Percentiles rank a stretch among this genome's conserved stretches.
Evolutionary conservation across 2,113 vertebrate genomes (phyloP).

Genomic region (Prionailurus viverrinus): DNA sequence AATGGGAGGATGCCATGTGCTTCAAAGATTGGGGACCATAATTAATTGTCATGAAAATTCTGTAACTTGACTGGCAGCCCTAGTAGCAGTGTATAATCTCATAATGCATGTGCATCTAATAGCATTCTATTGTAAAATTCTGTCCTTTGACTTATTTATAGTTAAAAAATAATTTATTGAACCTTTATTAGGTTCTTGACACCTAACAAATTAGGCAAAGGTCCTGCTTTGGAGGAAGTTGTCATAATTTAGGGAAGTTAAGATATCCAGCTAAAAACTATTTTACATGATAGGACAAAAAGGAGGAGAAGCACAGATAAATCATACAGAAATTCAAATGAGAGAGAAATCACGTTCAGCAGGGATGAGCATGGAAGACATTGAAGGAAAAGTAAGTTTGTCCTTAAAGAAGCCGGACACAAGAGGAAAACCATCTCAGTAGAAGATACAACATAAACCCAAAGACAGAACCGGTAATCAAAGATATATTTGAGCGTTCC

Average conservation of each 20-base stretch:
- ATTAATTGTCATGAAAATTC: conserved; percentile 23
- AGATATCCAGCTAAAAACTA: not conserved
- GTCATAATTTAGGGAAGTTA: not conserved
- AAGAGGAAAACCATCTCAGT: not conserved
- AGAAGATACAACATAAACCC: not conserved
- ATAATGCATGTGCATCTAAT: not conserved
- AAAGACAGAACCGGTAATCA: not conserved
- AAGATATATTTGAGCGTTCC: not conserved
- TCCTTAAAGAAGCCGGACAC: not conserved
- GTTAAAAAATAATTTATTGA: not conserved
- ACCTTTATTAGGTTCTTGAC: not conserved
- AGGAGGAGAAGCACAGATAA: not conserved
- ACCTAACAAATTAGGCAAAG: conserved; percentile 17
- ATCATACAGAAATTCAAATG: conserved; percentile 16
- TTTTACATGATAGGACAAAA: not conserved
- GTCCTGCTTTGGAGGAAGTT: conserved; percentile 12
- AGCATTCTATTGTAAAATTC: not conserved
- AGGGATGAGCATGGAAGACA: not conserved
- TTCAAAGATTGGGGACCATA: not conserved
- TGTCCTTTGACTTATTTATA: not conserved
- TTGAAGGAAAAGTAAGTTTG: not conserved
- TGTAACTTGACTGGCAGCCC: not conserved
- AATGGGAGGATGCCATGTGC: not conserved
- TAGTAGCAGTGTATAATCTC: not conserved
- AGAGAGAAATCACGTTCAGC: not conserved